Evolutionary conservation across 2,888 invertebrate genomes (phyloP), one percentile per base, ranked within the genome.

Genomic region (Lasioglossum figueresi): DNA sequence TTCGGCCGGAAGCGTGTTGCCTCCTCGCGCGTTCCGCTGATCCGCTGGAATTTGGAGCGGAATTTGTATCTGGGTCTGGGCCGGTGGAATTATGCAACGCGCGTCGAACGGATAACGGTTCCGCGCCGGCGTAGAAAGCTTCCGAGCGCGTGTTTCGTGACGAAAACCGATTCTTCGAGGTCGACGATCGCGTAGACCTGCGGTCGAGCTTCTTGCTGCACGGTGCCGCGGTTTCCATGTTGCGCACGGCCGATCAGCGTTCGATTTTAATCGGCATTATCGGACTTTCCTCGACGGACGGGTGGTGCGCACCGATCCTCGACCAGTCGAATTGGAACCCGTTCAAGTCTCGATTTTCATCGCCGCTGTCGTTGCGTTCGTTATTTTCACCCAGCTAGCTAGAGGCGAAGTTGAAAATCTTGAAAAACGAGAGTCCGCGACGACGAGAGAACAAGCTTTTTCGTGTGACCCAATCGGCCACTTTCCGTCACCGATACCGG

Each of bases 21-120:
- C 56, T 85, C 40, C 70, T 87, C 45, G 45, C 63, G 70, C 83
- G 80, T 88, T 90, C 90, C 90, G 90, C 19, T 75, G 91, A 83
- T 80, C 81, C 86, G 81, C 76, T 85, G 84, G 92, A 92, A 91
- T 92, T 91, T 79, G 91, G 88, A 79, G 85, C 87, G 88, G 91
- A 88, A 90, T 90, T 85, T 76, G 89, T 90, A 92, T 93, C 91
- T 91, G 92, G 92, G 92, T 93, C 93, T 92, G 92, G 91, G 93
- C 89, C 92, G 80, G 85, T 34, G 79, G 90, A 87, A 93, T 94
- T 93, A 93, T 94, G 94, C 94, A 94, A 92, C 83, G 88, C 91
- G 89, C 93, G 94, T 93, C 90, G 91, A 80, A 83, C 84, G 84
- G 91, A 88, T 92, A 93, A 94, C 93, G 93, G 93, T 91, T 93